phyloP scores from a whole-genome alignment of 1,140 invertebrate species.

The Aphaenogaster rudis region DNA sequence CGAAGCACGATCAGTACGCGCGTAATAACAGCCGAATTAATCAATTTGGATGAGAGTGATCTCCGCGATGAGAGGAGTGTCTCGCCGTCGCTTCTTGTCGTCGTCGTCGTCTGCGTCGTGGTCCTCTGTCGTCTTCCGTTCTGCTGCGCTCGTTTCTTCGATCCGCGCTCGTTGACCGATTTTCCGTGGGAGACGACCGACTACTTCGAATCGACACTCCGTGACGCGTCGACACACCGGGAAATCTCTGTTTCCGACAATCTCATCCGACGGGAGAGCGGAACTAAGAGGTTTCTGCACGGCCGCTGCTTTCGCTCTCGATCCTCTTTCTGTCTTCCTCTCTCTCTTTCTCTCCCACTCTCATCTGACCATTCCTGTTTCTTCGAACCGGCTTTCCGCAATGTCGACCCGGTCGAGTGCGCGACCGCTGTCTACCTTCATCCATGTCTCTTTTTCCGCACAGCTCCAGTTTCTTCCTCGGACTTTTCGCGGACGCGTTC shows the following conservation, averaged over 20 bases:
- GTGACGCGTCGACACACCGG: constrained; percentile 46
- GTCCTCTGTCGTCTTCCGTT: too few species aligned
- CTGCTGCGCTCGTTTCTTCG: not conserved
- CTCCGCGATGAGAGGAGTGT: not conserved
- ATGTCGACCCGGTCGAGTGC: constrained; percentile 55
- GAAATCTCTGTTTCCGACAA: constrained; percentile 52
- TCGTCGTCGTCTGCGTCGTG: not conserved
- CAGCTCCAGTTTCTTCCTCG: not conserved
- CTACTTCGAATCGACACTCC: constrained; percentile 37
- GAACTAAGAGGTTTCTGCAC: constrained; percentile 40
- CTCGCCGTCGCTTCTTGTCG: not conserved
- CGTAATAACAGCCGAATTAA: constrained; percentile 52
- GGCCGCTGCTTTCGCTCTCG: constrained; percentile 47
- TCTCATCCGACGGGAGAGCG: constrained; percentile 20
- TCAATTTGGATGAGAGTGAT: constrained; percentile 23
- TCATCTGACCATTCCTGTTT: constrained; percentile 22
- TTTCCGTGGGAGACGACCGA: constrained; percentile 27
- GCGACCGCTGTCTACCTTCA: constrained; percentile 48
- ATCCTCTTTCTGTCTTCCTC: constrained; percentile 13
- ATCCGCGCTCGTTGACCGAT: constrained; percentile 42
- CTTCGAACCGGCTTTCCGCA: not conserved
- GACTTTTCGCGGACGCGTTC: constrained; percentile 1
- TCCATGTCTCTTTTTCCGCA: constrained; percentile 2
- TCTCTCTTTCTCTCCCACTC: not conserved
- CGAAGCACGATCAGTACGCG: constrained; percentile 42